Conservation (phyloP, 2,888 invertebrate species). For the Diploptera punctata region DNA sequence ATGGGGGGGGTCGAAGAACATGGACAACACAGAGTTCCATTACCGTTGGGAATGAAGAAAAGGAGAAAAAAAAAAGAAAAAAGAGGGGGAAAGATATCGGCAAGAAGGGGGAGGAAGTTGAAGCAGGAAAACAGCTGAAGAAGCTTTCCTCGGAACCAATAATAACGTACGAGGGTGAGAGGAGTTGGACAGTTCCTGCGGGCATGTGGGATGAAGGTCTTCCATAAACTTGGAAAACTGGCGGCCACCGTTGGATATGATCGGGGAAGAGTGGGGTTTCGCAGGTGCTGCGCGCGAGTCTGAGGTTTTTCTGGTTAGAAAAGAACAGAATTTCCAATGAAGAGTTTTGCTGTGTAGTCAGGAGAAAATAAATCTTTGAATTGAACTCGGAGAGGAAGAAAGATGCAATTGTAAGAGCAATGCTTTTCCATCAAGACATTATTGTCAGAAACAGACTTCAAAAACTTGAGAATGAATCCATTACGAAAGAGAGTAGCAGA, state of each 20-base stretch:
- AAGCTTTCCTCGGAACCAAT: slow-evolving; percentile 25
- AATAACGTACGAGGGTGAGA: slow-evolving; percentile 24
- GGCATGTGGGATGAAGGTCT: slow-evolving; percentile 2
- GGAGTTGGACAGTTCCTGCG: slow-evolving; percentile 7
- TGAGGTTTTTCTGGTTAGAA: background rate
- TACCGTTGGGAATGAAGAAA: slow-evolving; percentile 21
- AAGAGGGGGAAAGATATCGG: slow-evolving; percentile 2
- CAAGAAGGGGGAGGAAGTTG: background rate
- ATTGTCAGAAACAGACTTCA: too few relatives aligned
- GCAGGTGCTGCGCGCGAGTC: slow-evolving; percentile 11
- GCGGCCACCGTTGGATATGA: slow-evolving; percentile 18
- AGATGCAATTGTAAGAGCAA: slow-evolving; percentile 1
- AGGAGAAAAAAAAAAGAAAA: background rate
- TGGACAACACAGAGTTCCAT: slow-evolving; percentile 25
- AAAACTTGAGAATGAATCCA: too few relatives aligned
- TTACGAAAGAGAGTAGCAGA: too few relatives aligned
- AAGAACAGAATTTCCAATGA: background rate
- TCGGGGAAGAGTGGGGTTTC: background rate
- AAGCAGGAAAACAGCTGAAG: slow-evolving; percentile 26
- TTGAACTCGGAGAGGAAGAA: background rate
- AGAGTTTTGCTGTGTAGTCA: background rate
- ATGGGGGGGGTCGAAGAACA: too few relatives aligned
- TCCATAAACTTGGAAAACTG: slow-evolving; percentile 28
- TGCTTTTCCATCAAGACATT: too few relatives aligned
- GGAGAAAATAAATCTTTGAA: background rate